Conservation (phyloP, 2,113 vertebrate species). For the Pimephales promelas region DNA sequence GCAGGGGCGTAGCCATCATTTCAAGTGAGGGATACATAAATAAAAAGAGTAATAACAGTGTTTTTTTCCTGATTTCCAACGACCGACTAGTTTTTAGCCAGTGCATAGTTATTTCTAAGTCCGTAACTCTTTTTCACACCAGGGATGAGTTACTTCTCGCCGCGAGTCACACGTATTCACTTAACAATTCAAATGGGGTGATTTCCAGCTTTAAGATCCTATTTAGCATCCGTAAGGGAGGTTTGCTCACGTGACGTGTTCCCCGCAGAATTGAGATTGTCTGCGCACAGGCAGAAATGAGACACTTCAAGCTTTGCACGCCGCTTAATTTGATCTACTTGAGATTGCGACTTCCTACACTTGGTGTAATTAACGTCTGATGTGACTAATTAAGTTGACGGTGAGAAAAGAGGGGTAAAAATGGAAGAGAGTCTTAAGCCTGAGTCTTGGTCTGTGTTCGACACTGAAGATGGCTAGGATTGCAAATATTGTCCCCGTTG, state of each 20-base stretch:
- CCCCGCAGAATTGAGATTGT: conserved; percentile 66
- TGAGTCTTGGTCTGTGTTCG: conserved; percentile 59
- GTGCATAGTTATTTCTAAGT: neutral
- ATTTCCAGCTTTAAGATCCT: conserved; percentile 73
- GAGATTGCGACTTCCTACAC: conserved; percentile 80
- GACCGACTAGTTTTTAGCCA: neutral
- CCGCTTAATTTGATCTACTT: conserved; percentile 82
- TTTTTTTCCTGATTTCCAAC: no score
- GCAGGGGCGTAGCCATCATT: no score
- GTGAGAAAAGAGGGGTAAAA: conserved; percentile 63
- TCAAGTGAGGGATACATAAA: no score
- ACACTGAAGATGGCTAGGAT: conserved; percentile 50
- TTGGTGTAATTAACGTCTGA: conserved; percentile 80
- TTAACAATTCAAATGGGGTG: conserved; percentile 69
- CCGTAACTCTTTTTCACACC: conserved; percentile 43
- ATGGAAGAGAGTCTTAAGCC: conserved; percentile 46
- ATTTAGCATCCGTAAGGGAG: conserved; percentile 68
- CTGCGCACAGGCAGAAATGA: conserved; percentile 66
- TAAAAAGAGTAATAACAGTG: no score
- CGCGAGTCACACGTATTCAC: conserved; percentile 63
- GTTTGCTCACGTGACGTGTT: conserved; percentile 53
- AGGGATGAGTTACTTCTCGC: conserved; percentile 73
- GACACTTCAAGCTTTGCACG: conserved; percentile 76
- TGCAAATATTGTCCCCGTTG: conserved; percentile 74
- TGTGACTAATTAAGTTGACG: conserved; percentile 80